Evolutionary conservation across 2,113 vertebrate species (phyloP).

Genomic region (Morone chrysops): DNA sequence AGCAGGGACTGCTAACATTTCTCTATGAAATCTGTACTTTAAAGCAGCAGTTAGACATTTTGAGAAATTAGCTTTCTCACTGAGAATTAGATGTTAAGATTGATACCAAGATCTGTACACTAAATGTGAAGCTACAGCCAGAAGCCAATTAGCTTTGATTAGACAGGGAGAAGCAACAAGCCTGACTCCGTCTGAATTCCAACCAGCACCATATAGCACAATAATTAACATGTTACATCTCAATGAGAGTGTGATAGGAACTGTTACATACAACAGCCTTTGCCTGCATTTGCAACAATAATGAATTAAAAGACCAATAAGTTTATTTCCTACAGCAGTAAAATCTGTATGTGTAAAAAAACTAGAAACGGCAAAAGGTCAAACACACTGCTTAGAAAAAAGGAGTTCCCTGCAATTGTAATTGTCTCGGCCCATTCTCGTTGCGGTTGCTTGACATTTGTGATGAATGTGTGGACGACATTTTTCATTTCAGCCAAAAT

Average conservation of each 20-base stretch:
- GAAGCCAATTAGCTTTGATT: background rate
- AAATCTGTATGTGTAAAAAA: background rate
- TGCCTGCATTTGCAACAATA: constrained; percentile 6
- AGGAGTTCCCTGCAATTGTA: background rate
- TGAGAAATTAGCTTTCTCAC: background rate
- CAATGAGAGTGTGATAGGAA: background rate
- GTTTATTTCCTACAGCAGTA: constrained; percentile 13
- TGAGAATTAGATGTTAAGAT: background rate
- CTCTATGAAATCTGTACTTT: background rate
- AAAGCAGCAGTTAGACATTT: background rate
- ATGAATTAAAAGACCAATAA: background rate
- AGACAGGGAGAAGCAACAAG: background rate
- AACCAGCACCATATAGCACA: background rate
- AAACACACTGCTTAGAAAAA: constrained; percentile 17
- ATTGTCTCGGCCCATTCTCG: background rate
- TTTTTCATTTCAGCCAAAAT: constrained; percentile 18
- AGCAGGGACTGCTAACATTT: background rate
- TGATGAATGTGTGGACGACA: constrained; percentile 13
- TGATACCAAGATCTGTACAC: background rate
- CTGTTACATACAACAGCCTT: background rate
- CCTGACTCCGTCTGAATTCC: background rate
- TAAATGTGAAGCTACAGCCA: background rate
- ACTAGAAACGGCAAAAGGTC: constrained; percentile 47
- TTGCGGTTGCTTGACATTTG: constrained; percentile 51
- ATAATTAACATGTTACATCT: background rate